phyloP scores from a whole-genome alignment of 2,113 vertebrate genomes.

The Aptenodytes forsteri region DNA sequence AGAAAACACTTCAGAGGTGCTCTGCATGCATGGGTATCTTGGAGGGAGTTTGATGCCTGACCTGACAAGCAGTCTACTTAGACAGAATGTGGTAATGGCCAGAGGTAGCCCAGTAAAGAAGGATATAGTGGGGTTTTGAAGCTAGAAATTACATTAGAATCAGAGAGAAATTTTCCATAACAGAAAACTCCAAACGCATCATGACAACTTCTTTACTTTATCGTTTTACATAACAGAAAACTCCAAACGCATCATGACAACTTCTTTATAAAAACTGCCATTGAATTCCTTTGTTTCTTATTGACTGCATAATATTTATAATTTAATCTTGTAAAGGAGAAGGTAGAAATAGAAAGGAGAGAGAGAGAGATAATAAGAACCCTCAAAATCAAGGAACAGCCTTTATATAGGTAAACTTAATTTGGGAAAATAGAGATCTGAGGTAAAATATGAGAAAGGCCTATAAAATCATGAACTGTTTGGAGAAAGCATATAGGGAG shows the following conservation, averaged over 20 bases:
- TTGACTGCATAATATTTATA: neutral
- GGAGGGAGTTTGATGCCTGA: neutral
- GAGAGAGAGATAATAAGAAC: neutral
- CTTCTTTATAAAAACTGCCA: neutral
- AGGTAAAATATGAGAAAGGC: neutral
- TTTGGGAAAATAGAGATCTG: neutral
- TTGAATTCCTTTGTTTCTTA: neutral
- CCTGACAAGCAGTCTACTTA: neutral
- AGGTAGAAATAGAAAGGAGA: neutral
- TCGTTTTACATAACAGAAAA: neutral
- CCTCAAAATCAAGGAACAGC: neutral
- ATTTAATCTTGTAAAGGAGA: neutral
- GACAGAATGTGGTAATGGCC: neutral
- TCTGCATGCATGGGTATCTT: neutral
- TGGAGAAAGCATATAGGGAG: neutral
- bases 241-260: neutral
- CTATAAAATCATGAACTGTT: neutral
- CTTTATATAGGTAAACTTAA: neutral
- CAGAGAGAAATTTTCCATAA: neutral
- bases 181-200: neutral
- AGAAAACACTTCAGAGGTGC: neutral
- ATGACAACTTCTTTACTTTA: neutral
- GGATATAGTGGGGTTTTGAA: neutral
- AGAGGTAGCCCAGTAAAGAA: neutral
- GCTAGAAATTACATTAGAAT: neutral